Conservation (phyloP, 2,797 vertebrate genomes). For the Erpetoichthys calabaricus region DNA sequence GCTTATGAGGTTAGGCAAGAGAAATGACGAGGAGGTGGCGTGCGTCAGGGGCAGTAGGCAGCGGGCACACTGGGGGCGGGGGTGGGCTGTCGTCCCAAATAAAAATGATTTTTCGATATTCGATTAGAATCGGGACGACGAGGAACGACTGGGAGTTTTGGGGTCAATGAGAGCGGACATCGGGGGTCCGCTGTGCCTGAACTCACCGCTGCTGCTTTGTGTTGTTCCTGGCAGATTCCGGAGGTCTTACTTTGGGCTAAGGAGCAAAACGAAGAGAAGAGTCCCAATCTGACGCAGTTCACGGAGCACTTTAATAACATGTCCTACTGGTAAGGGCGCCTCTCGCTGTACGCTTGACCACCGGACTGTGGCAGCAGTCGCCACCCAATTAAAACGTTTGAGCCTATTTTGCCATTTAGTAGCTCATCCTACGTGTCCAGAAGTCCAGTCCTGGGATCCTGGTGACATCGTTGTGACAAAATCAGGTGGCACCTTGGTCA, state of each 20-base stretch:
- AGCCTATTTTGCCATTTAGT: too few species aligned
- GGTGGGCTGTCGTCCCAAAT: too few species aligned
- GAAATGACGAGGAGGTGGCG: too few species aligned
- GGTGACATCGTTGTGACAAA: background rate
- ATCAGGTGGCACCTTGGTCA: too few species aligned
- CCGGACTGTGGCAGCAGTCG: background rate
- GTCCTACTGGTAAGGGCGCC: slow-evolving; percentile 82
- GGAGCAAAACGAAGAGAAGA: slow-evolving; percentile 98
- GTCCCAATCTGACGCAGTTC: slow-evolving; percentile 95
- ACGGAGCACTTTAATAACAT: slow-evolving; percentile 99
- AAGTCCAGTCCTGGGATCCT: background rate
- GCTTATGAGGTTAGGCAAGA: too few species aligned
- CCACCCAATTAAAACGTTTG: background rate
- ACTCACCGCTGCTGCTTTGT: background rate
- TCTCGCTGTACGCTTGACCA: too few species aligned
- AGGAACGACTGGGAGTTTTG: too few species aligned
- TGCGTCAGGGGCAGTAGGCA: too few species aligned
- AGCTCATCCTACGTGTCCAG: background rate
- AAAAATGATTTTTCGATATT: too few species aligned
- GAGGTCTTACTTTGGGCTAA: slow-evolving; percentile 97
- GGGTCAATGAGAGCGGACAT: background rate
- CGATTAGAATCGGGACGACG: too few species aligned
- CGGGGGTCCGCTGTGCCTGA: background rate
- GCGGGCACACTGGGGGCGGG: too few species aligned
- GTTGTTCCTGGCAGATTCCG: slow-evolving; percentile 59